phyloP scores from a whole-genome alignment of 1,140 invertebrate genomes.

The Pogonus chalceus region DNA sequence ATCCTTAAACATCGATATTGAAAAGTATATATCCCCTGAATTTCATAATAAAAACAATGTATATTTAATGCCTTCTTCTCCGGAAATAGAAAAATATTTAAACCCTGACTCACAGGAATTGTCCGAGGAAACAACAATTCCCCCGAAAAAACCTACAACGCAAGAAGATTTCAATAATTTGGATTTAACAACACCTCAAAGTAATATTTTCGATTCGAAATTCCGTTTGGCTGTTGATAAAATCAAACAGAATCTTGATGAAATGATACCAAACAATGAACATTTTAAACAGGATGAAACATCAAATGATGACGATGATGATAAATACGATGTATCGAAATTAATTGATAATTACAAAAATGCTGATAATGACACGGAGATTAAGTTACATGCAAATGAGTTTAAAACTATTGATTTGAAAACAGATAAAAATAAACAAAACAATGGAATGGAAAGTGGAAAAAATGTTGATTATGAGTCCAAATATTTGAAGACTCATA shows the following conservation, averaged over 20 bases:
- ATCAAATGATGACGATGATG: not conserved
- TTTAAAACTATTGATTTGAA: conserved; percentile 7
- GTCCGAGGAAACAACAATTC: conserved; percentile 8
- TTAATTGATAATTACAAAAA: conserved; percentile 1
- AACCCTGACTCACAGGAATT: conserved; percentile 8
- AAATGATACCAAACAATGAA: not conserved
- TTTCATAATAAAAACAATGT: conserved; percentile 28
- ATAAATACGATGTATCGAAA: not conserved
- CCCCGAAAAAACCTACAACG: conserved; percentile 7
- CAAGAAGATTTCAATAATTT: conserved; percentile 10
- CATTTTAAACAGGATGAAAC: not conserved
- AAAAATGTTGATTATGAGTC: conserved; percentile 19
- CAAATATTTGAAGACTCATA: conserved; percentile 9
- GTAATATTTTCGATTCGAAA: conserved; percentile 22
- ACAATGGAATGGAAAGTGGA: conserved; percentile 21
- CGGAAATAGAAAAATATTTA: conserved; percentile 22
- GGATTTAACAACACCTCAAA: conserved; percentile 26
- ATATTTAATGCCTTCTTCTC: conserved; percentile 18
- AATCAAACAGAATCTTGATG: conserved; percentile 10
- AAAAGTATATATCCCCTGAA: conserved; percentile 25
- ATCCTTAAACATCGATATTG: conserved; percentile 24
- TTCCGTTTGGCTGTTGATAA: conserved; percentile 9
- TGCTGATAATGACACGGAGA: conserved; percentile 7
- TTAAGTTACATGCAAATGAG: conserved; percentile 7
- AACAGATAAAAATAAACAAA: conserved; percentile 17